phyloP scores from a whole-genome alignment of 2,797 vertebrate genomes.

The Notolepis coatsorum region DNA sequence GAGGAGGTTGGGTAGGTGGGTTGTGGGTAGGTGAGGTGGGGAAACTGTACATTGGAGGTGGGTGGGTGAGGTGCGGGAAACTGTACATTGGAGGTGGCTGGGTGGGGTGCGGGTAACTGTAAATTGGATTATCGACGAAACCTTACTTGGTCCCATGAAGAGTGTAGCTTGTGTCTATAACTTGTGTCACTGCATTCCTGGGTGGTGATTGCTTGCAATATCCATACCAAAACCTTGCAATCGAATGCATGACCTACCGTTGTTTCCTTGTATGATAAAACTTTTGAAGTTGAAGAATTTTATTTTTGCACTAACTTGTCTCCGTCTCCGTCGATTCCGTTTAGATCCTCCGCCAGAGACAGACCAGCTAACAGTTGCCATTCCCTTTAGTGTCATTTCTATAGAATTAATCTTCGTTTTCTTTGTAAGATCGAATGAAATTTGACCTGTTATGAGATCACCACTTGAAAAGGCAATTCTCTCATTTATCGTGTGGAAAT shows the following conservation, averaged over 20 bases:
- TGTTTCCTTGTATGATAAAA: slow-evolving; percentile 14
- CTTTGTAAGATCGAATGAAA: slow-evolving; percentile 55
- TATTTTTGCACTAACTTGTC: neutral
- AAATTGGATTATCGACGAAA: no score
- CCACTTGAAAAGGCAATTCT: slow-evolving; percentile 24
- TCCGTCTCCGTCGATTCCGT: neutral
- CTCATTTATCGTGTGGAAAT: slow-evolving; percentile 24
- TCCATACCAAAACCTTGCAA: no score
- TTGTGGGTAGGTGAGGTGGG: no score
- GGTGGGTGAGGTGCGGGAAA: no score
- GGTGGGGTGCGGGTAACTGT: no score
- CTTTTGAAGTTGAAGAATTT: slow-evolving; percentile 29
- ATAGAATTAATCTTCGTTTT: slow-evolving; percentile 42
- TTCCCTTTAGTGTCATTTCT: slow-evolving; percentile 25
- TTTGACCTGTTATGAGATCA: slow-evolving; percentile 38
- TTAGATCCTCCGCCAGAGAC: accelerated
- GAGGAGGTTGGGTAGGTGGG: no score
- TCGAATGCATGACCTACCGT: slow-evolving; percentile 8
- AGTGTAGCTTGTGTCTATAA: neutral
- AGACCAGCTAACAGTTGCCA: slow-evolving; percentile 41
- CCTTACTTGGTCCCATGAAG: neutral
- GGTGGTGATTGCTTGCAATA: no score
- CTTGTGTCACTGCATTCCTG: neutral
- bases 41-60: no score
- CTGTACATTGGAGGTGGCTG: no score